Conservation (phyloP, 1,140 invertebrate genomes). For the Tachypleus tridentatus region DNA sequence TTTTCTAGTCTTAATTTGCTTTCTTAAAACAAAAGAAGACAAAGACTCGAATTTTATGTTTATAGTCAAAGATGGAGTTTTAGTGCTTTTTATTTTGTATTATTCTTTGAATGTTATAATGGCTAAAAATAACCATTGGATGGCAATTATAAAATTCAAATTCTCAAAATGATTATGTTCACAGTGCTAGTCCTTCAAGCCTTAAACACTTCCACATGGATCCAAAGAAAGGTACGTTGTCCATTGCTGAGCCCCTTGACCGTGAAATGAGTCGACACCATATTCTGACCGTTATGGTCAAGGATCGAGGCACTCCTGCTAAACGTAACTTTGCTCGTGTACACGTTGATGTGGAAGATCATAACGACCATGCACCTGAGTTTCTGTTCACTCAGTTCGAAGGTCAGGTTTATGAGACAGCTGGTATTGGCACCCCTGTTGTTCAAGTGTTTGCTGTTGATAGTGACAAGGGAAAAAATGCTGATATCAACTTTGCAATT, state of each 20-base stretch:
- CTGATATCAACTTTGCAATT: constrained; percentile 63
- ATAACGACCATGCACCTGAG: constrained; percentile 78
- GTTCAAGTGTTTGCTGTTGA: constrained; percentile 62
- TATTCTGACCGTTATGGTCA: constrained; percentile 75
- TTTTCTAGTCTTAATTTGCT: too few relatives aligned
- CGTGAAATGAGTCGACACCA: constrained; percentile 69
- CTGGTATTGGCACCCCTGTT: constrained; percentile 54
- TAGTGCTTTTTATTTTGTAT: too few relatives aligned
- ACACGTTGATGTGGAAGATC: constrained; percentile 64
- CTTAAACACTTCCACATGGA: constrained; percentile 63
- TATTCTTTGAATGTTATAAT: too few relatives aligned
- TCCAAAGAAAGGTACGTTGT: constrained; percentile 58
- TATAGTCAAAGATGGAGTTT: too few relatives aligned
- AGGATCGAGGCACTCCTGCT: constrained; percentile 73
- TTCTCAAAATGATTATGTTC: background rate
- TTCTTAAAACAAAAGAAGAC: too few relatives aligned
- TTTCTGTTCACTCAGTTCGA: constrained; percentile 61
- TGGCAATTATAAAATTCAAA: too few relatives aligned
- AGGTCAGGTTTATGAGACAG: constrained; percentile 61
- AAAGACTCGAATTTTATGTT: too few relatives aligned
- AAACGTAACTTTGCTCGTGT: constrained; percentile 74
- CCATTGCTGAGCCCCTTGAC: constrained; percentile 55
- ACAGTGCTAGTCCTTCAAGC: constrained; percentile 51
- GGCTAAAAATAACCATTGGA: too few relatives aligned
- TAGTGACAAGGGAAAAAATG: constrained; percentile 67